phyloP scores from a whole-genome alignment of 2,113 vertebrate genomes.

The Ictidomys tridecemlineatus region DNA sequence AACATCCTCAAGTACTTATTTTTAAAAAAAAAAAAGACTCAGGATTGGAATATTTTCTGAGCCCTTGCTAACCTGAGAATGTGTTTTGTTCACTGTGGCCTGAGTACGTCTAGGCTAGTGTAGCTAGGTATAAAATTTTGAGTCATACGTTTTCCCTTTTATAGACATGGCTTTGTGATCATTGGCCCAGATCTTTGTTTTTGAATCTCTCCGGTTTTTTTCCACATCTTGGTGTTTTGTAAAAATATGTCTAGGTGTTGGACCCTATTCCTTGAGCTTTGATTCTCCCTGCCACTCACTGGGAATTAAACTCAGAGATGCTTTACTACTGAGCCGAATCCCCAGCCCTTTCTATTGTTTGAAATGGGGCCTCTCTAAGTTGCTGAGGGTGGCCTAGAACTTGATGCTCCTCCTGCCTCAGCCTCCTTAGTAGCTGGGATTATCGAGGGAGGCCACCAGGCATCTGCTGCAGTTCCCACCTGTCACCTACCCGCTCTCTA shows the following conservation, averaged over 20 bases:
- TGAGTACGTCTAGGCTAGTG: not conserved
- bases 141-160: not conserved
- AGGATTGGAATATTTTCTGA: constrained; percentile 19
- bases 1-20: not conserved
- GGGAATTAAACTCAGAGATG: not conserved
- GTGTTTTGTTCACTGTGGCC: not conserved
- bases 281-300: not conserved
- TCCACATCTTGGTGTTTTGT: not conserved
- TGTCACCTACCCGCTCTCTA: not conserved
- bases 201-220: not conserved
- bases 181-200: not conserved
- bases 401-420: not conserved
- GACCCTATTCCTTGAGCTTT: not conserved
- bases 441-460: not conserved
- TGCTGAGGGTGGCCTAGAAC: not conserved
- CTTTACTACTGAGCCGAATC: not conserved
- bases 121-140: constrained; percentile 75
- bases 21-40: not conserved
- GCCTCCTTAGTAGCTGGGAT: not conserved
- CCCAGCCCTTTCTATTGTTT: not conserved
- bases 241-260: not conserved
- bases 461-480: not conserved
- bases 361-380: not conserved
- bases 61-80: constrained; percentile 2
- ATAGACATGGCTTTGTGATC: not conserved